phyloP scores from a whole-genome alignment of 2,888 invertebrate species.

The Agrotis segetum region DNA sequence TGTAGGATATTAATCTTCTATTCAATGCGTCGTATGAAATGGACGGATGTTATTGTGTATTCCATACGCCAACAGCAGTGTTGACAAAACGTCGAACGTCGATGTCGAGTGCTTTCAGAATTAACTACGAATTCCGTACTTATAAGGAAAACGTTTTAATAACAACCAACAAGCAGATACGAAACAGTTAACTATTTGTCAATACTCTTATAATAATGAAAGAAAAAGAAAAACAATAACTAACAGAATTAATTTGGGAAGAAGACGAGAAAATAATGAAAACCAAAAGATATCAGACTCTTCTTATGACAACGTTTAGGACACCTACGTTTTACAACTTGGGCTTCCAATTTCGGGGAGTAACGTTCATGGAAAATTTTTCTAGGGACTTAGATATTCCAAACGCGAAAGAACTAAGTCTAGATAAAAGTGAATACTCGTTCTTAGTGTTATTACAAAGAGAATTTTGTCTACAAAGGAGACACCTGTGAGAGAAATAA shows the following conservation, averaged over 20 bases:
- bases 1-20: conserved; percentile 60
- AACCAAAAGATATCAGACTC: conserved; percentile 4
- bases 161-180: conserved; percentile 47
- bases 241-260: neutral
- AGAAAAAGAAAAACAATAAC: neutral
- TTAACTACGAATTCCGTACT: conserved; percentile 56
- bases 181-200: conserved; percentile 41
- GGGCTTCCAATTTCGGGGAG: conserved; percentile 31
- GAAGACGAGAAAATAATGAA: conserved; percentile 4
- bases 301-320: conserved; percentile 12
- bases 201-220: conserved; percentile 14
- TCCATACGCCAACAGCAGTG: conserved; percentile 67
- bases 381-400: conserved; percentile 15
- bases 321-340: conserved; percentile 25
- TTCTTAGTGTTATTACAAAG: conserved; percentile 41
- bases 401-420: conserved; percentile 30
- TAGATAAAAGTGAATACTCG: conserved; percentile 30
- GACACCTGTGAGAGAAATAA: conserved; percentile 37
- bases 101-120: conserved; percentile 54
- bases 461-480: conserved; percentile 42
- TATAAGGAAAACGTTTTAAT: conserved; percentile 60
- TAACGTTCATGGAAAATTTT: conserved; percentile 35
- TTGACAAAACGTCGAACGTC: conserved; percentile 76
- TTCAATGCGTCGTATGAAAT: conserved; percentile 55
- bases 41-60: conserved; percentile 77